Conservation (phyloP, 1,140 invertebrate species). For the Phymastichus coffea region DNA sequence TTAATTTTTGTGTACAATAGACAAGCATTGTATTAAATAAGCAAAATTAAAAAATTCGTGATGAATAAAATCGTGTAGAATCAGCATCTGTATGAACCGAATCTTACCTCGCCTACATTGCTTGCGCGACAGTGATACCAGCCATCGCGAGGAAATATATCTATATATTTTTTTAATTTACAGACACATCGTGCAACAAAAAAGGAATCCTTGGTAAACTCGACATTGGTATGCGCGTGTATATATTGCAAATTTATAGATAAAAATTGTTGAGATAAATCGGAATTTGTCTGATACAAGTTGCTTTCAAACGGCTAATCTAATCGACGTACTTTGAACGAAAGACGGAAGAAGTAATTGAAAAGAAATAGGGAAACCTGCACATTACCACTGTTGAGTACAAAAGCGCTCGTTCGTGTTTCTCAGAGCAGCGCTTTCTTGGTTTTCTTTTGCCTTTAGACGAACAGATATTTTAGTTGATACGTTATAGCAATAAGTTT, state of each 20-base stretch:
- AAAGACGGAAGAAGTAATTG: background rate
- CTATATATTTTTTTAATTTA: constrained; percentile 37
- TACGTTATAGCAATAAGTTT: constrained; percentile 27
- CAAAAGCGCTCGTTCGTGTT: constrained; percentile 38
- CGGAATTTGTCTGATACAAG: constrained; percentile 14
- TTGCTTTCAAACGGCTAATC: too few relatives aligned
- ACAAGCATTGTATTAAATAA: too few relatives aligned
- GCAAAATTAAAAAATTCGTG: too few relatives aligned
- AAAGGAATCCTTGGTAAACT: constrained; percentile 23
- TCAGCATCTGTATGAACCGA: too few relatives aligned
- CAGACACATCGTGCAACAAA: constrained; percentile 25
- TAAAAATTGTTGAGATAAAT: constrained; percentile 24
- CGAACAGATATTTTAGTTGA: constrained; percentile 27
- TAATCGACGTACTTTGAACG: background rate
- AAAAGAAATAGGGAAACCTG: constrained; percentile 22
- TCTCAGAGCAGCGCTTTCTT: too few relatives aligned
- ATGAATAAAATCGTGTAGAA: too few relatives aligned
- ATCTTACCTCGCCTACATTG: too few relatives aligned
- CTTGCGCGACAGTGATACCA: too few relatives aligned
- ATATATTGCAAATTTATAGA: constrained; percentile 7
- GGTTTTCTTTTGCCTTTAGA: too few relatives aligned
- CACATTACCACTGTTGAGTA: constrained; percentile 39
- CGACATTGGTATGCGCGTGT: constrained; percentile 25
- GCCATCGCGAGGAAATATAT: constrained; percentile 29
- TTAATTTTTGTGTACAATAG: too few relatives aligned